Conservation (phyloP, 2,888 invertebrate genomes). For the Augochlorella aurata region DNA sequence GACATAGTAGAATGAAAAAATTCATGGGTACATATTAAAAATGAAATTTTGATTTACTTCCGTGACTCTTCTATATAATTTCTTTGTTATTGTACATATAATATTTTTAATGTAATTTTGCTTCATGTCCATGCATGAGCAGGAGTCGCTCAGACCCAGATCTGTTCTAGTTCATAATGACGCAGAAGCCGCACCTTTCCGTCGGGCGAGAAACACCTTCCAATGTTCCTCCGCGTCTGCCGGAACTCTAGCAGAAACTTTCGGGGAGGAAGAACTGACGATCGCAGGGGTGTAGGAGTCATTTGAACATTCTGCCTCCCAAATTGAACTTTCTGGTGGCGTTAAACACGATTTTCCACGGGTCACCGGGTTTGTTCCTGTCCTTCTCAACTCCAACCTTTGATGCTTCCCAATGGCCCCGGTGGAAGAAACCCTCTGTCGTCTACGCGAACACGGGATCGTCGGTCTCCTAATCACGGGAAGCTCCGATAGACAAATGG, state of each 20-base stretch:
- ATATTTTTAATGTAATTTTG: no score
- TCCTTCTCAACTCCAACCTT: conserved; percentile 55
- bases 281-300: conserved; percentile 38
- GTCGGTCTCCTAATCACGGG: conserved; percentile 64
- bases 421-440: conserved; percentile 56
- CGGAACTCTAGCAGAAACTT: conserved; percentile 53
- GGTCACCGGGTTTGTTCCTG: conserved; percentile 33
- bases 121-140: no score
- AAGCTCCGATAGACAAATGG: conserved; percentile 72
- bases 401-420: conserved; percentile 62
- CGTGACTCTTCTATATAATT: no score
- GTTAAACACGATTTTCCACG: conserved; percentile 30
- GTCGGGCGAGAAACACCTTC: conserved; percentile 61
- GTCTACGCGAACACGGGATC: conserved; percentile 60
- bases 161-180: not conserved
- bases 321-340: conserved; percentile 53
- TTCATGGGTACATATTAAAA: no score
- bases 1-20: no score
- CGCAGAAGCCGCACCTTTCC: conserved; percentile 67
- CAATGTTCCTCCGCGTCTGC: conserved; percentile 58
- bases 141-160: no score
- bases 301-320: conserved; percentile 53
- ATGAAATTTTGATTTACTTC: no score
- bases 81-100: no score
- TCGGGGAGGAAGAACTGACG: conserved; percentile 44